Base-by-base conservation (phyloP, 92 coral and sea anemone species). In the Meandrina meandrites region DNA sequence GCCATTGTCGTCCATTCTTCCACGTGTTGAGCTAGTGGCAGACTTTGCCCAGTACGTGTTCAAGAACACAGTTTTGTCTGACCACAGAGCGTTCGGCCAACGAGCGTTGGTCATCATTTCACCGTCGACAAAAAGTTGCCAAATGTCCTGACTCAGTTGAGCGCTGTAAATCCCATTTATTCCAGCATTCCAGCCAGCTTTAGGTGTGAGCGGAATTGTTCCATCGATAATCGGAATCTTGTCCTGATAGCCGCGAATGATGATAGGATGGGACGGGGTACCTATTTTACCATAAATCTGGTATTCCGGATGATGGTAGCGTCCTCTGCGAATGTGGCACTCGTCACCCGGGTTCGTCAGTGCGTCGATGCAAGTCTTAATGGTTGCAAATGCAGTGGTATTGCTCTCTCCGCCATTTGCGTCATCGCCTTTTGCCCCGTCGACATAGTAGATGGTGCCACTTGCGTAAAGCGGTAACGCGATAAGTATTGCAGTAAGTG, bases 41-140 rank as follows among this genome's bases (percentile, higher is more conserved):
- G 97, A 94, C 84, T 91, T 94, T 11, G 87, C 94, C 96, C 97
- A 94, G 79, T 81, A 81, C 9, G 90, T 85, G 74, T 92, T 92
- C 71, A 79, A 79, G 42, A 94, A 94, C 3, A 90, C 87, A 6
- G 97, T 89, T 53, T 88, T 84, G 80, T 94, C 97, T 51, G 94
- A 87, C 94, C 97, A 88, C 36, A 93, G 79, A 84, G 96, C 89
- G 14, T 62, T 24, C 24, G 69, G 69, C 69, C 69, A 62, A 56
- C 96, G 91, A 76, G 96, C 96, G 60, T 93, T 93, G 7, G 96
- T 93, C 93, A 93, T 93, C 96, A 93, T 93, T 60, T 86, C 84
- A 56, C 84, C 87, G 42, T 87, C 82, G 9, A 91, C 84, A 51
- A 91, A 93, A 73, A 89, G 87, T 27, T 93, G 94, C 89, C 93